Conservation (phyloP, 2,888 invertebrate genomes). For the Tridacna crocea region DNA sequence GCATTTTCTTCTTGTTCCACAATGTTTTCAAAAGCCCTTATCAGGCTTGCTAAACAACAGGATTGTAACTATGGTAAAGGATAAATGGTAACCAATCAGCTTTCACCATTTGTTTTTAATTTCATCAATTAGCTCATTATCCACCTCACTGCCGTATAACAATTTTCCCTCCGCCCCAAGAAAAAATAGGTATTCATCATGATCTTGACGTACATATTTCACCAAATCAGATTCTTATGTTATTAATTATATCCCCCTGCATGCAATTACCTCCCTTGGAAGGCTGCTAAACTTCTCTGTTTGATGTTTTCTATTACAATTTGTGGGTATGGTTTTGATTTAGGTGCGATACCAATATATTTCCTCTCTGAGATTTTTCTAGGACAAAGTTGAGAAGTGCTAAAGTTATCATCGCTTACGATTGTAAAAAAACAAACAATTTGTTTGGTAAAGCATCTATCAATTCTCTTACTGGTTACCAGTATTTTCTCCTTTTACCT, state of each 20-base stretch:
- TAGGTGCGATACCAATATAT: neutral
- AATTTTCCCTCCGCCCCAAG: conserved; percentile 12
- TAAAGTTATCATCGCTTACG: too few relatives aligned
- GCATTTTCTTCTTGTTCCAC: too few relatives aligned
- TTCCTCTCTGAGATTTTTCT: too few relatives aligned
- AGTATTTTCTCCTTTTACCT: too few relatives aligned
- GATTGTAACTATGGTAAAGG: too few relatives aligned
- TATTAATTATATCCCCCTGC: conserved; percentile 54
- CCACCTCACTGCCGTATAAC: conserved; percentile 32
- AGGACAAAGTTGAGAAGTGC: too few relatives aligned
- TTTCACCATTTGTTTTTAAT: conserved; percentile 63
- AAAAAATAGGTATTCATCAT: conserved; percentile 20
- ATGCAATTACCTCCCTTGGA: conserved; percentile 57
- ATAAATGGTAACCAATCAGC: too few relatives aligned
- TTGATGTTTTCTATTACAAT: conserved; percentile 55
- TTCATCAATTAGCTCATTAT: conserved; percentile 55
- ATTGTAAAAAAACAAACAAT: too few relatives aligned
- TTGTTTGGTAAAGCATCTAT: too few relatives aligned
- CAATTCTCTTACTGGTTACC: too few relatives aligned
- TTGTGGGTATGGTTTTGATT: conserved; percentile 62
- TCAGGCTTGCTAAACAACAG: too few relatives aligned
- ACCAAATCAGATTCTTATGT: conserved; percentile 31
- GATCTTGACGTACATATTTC: conserved; percentile 19
- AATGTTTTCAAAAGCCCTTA: too few relatives aligned
- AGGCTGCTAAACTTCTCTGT: conserved; percentile 48